A percentile compares a stretch with the other conserved stretches of the same genome.
These are phyloP conservation scores for Pachypsylla venusta DNA, from an alignment of 1,140 invertebrate genomes.

Conservation along the genomic window DNA sequence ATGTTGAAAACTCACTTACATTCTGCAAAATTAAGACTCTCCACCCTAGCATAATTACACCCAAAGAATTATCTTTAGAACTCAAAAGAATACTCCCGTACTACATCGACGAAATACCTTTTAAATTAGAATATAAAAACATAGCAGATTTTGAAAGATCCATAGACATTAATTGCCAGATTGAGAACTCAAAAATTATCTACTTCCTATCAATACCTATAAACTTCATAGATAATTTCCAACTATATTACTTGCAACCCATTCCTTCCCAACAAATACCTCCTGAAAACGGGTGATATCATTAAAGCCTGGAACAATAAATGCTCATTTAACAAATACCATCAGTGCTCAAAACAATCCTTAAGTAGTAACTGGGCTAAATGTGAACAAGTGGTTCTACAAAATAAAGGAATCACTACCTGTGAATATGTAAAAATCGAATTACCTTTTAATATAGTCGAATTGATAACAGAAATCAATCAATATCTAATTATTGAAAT, in stretches of 20 bases:
- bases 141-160: background rate
- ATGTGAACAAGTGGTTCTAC: background rate
- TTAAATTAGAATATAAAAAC: background rate
- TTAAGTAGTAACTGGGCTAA: background rate
- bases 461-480: background rate
- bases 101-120: background rate
- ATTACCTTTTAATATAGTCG: background rate
- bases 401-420: background rate
- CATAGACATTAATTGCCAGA: background rate
- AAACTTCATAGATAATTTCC: too few relatives aligned
- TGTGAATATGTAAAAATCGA: background rate
- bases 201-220: too few relatives aligned
- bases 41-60: background rate
- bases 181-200: background rate
- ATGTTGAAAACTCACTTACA: background rate
- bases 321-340: background rate
- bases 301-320: background rate
- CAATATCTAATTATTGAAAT: conserved; percentile 1
- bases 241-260: too few relatives aligned
- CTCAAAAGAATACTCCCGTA: background rate
- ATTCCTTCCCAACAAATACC: too few relatives aligned
- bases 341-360: background rate
- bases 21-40: background rate
- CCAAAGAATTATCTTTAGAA: background rate
- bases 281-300: background rate